Percentiles rank a stretch among this genome's conserved stretches.
Evolutionary conservation across 2,888 invertebrate species (phyloP).

Genomic region (Hetaerina titia): DNA sequence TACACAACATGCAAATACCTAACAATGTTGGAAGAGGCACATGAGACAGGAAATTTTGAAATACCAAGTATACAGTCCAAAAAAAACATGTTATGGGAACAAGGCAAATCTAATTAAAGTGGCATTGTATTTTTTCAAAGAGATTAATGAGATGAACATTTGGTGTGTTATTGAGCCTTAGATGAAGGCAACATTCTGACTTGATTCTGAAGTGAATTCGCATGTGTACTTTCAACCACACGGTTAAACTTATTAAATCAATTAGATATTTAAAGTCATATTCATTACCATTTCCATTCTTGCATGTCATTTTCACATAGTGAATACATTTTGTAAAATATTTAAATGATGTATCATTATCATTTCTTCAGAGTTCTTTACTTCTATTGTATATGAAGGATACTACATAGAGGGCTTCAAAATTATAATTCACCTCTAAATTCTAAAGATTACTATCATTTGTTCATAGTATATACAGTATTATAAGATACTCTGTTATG

Average conservation of each 20-base stretch:
- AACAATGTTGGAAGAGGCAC: conserved; percentile 54
- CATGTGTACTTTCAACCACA: conserved; percentile 2
- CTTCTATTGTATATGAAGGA: conserved; percentile 7
- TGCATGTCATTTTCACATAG: conserved; percentile 51
- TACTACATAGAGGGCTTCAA: conserved; percentile 24
- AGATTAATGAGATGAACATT: conserved; percentile 23
- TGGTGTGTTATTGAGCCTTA: conserved; percentile 30
- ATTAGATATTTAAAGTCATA: conserved; percentile 44
- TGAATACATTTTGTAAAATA: conserved; percentile 31
- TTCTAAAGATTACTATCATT: neutral
- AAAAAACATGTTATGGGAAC: conserved; percentile 53
- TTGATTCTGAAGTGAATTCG: conserved; percentile 3
- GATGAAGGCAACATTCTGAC: neutral
- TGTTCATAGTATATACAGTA: neutral
- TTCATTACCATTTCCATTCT: conserved; percentile 56
- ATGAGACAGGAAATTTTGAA: conserved; percentile 48
- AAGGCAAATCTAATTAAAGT: conserved; percentile 56
- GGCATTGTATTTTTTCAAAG: conserved; percentile 60
- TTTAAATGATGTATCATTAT: conserved; percentile 16
- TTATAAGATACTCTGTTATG: neutral
- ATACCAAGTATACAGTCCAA: conserved; percentile 22
- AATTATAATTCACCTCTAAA: neutral
- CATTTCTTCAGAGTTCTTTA: conserved; percentile 40
- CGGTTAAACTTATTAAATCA: conserved; percentile 29
- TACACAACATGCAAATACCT: neutral